Conservation (phyloP, 2,797 vertebrate species). For the Oreochromis grahami region DNA sequence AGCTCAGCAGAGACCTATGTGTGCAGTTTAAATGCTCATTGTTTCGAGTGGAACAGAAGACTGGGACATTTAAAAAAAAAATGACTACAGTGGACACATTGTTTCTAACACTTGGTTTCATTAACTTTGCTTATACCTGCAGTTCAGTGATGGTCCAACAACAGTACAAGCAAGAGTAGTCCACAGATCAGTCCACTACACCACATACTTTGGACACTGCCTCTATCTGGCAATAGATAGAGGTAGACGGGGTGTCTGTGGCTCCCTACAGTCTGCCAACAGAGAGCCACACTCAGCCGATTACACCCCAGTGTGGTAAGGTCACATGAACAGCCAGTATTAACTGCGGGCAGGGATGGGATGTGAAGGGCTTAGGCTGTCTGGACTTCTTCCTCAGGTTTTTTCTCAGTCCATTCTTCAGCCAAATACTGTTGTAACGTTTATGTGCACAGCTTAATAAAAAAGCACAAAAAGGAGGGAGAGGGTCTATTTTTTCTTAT, state of each 20-base stretch:
- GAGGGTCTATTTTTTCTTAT: background rate
- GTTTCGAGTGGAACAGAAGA: background rate
- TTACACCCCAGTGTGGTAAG: background rate
- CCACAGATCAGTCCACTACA: background rate
- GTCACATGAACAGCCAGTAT: background rate
- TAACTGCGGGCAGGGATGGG: background rate
- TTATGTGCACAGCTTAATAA: background rate
- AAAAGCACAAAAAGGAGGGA: background rate
- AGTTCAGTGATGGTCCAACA: background rate
- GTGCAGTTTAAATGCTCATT: rapidly evolving
- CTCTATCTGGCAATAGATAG: background rate
- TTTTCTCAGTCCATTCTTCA: background rate
- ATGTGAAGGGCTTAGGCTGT: background rate
- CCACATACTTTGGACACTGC: background rate
- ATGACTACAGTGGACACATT: background rate
- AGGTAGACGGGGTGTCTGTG: rapidly evolving
- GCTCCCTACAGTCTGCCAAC: background rate
- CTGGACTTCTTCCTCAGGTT: background rate
- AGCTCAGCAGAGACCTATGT: background rate
- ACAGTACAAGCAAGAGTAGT: background rate
- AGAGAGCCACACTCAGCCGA: background rate
- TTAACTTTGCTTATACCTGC: background rate
- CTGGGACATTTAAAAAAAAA: background rate
- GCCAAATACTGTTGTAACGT: background rate
- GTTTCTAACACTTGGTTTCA: background rate